Base-by-base conservation (phyloP, 1,140 invertebrate species). In the Drosophila sp. region DNA sequence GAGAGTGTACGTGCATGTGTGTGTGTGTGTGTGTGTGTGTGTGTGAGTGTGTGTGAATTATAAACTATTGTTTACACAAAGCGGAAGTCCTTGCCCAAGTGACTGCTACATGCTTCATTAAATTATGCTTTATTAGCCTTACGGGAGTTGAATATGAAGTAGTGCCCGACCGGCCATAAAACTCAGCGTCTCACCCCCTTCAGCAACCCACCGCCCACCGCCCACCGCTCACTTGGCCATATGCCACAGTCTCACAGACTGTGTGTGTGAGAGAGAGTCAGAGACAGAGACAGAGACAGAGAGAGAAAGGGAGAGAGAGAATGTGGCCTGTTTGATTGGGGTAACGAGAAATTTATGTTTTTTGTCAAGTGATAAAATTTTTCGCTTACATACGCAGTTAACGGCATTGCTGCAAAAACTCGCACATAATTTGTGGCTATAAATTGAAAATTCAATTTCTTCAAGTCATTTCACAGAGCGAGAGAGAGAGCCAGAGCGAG, bases 391-490 rank as follows among this genome's bases (percentile, higher is more conserved):
- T 70, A 73, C 80, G 80, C 79, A 87, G 80, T 86, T 80, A 84
- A 77, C 76, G 34, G 59, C 21, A n/a, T 29, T 21, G 45, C 58
- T 51, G 5, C 27, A 46, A 41, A 53, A 40, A 34, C 32, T 65
- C 21, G 43, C 65, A 75, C 72, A 78, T 75, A 75, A 75, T 83
- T 89, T 83, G 82, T 82, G 75, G 70, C 67, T 76, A 89, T 87
- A 89, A 89, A 87, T 87, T 89, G 76, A 87, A 87, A 89, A 87
- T 87, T 87, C 82, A 87, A 87, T 87, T 87, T 89, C 79, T 89
- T 89, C 83, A 87, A 87, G 83, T 62, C 71, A 57, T 56, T 62
- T 48, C 29, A 54, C 38, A 72, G 63, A 46, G 67, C 7, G 18
- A 36, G 43, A 48, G 7, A 13, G 29, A 34, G 13, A 11, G 9